phyloP scores from a whole-genome alignment of 23 tunicate genomes.

The Styela clava region DNA sequence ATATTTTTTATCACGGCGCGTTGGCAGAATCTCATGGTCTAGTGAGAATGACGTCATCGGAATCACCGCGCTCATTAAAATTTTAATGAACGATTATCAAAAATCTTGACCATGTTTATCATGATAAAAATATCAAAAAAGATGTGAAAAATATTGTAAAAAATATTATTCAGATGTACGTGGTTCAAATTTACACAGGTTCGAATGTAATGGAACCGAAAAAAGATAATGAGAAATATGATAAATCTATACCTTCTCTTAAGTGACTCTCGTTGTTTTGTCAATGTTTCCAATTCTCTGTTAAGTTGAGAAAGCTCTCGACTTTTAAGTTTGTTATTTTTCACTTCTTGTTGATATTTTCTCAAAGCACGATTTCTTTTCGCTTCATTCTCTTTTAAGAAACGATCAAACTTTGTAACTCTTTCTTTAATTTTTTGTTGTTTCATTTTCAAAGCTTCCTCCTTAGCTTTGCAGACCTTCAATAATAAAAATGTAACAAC shows the following conservation, averaged over 20 bases:
- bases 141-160: no score
- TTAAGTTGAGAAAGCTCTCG: constrained; percentile 34
- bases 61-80: no score
- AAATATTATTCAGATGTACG: no score
- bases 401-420: constrained; percentile 66
- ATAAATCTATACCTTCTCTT: constrained; percentile 37
- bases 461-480: constrained; percentile 45
- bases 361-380: constrained; percentile 67
- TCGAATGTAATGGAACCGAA: no score
- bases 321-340: constrained; percentile 39
- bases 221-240: no score
- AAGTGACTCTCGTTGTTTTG: constrained; percentile 20
- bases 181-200: no score
- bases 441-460: constrained; percentile 43
- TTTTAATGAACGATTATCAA: no score
- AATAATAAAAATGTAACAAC: neutral
- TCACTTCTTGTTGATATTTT: constrained; percentile 75
- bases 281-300: constrained; percentile 38
- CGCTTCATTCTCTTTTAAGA: constrained; percentile 85
- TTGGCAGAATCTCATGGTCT: no score
- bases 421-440: constrained; percentile 80
- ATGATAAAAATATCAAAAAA: no score
- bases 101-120: no score
- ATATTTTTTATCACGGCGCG: no score
- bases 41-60: no score